These are phyloP conservation scores for Lota lota DNA, from an alignment of 2,113 vertebrate species.

Conservation along the genomic window DNA sequence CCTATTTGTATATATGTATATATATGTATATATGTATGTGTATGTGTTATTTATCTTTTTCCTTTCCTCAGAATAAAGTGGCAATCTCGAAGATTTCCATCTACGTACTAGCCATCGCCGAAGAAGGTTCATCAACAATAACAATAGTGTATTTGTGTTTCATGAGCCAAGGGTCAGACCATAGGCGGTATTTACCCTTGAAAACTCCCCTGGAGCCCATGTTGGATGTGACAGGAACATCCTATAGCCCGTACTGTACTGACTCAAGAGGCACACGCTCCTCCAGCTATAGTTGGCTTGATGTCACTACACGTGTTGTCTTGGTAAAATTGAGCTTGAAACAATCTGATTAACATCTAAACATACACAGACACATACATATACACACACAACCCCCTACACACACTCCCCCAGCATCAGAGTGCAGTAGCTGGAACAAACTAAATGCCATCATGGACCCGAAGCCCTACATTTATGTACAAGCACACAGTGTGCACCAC, in stretches of 20 bases:
- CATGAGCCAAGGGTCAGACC: too few species aligned
- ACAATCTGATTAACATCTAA: slow-evolving; percentile 45
- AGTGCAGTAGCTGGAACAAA: slow-evolving; percentile 9
- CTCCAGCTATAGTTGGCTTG: slow-evolving; percentile 37
- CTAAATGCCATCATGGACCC: neutral
- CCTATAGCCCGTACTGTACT: neutral
- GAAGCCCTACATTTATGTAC: neutral
- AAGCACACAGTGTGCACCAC: slow-evolving; percentile 19
- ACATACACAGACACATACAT: neutral
- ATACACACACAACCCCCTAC: slow-evolving; percentile 21
- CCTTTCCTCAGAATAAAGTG: too few species aligned
- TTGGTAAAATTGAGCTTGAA: slow-evolving; percentile 34
- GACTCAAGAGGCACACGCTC: slow-evolving; percentile 14
- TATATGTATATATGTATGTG: too few species aligned
- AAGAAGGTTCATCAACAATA: too few species aligned
- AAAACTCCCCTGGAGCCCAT: too few species aligned
- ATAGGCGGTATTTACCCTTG: too few species aligned
- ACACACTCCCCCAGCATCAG: slow-evolving; percentile 21
- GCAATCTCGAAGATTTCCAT: too few species aligned
- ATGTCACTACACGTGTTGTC: slow-evolving; percentile 57
- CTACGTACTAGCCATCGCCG: too few species aligned
- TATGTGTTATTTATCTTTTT: too few species aligned
- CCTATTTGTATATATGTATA: too few species aligned
- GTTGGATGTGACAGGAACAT: neutral
- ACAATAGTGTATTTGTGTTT: too few species aligned